Base-by-base conservation (phyloP, 2,113 vertebrate species). In the Scophthalmus maximus region DNA sequence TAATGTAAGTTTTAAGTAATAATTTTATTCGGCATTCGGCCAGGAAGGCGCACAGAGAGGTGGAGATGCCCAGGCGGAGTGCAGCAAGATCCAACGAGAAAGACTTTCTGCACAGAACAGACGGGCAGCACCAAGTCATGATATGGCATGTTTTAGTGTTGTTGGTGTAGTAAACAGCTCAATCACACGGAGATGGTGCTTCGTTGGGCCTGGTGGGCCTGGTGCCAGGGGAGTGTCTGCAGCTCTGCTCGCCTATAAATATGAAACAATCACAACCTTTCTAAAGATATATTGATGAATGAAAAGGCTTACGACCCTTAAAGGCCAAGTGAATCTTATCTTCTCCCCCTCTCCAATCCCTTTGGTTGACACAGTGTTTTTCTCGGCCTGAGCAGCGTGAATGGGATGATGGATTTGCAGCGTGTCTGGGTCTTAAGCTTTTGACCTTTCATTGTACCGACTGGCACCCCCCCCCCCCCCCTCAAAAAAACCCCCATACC, bases 361-460 rank as follows among this genome's bases (percentile, higher is more conserved):
- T n/a, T n/a, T n/a, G n/a, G 26, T 40, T 51, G 46, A 50, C 57
- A 60, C 23, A 8, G 36, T 32, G 50, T 64, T 58, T 65, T 55
- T 62, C 62, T 76, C 60, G 20, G 52, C 32, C 20, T 27, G n/a
- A 12, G 64, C 61, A 23, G 14, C 10, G 14, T 55, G 47, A 72
- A 70, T 20, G 6, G 25, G 51, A 62, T 20, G 62, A 71, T 65
- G 60, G 30, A 75, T 73, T 53, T 69, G 23, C 67, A 61, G 1
- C n/a, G 2, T 66, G 44, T 56, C 44, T 38, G 14, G n/a, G 15
- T 71, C 55, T 86, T 81, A 17, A 46, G 42, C 42, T 46, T 46
- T n/a, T 20, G 42, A n/a, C 17, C 42, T n/a, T 46, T 85, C 38
- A 25, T 18, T 49, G 64, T 59, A 81, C 74, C 67, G 74, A 84